These are phyloP conservation scores for Myotis myotis DNA, from an alignment of 2,797 vertebrate genomes.

Conservation along the genomic window DNA sequence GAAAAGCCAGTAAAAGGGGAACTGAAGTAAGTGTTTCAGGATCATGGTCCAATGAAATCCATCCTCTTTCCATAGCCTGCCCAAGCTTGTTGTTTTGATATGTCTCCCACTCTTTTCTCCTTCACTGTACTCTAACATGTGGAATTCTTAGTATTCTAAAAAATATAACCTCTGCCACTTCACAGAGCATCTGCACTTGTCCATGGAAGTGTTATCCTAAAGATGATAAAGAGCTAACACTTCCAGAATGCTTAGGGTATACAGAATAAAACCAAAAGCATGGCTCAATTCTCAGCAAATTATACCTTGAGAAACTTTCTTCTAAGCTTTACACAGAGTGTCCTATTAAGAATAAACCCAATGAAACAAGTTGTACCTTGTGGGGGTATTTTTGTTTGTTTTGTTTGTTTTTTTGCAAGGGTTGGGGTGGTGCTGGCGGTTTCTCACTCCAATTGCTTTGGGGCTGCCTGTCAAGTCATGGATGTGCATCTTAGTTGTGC, in stretches of 20 bases:
- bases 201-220: background rate
- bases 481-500: background rate
- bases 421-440: background rate
- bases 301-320: background rate
- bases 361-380: background rate
- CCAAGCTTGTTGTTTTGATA: background rate
- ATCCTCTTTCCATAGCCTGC: background rate
- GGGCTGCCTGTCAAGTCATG: fast-evolving
- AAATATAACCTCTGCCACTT: background rate
- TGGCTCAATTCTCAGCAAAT: background rate
- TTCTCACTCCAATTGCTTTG: background rate
- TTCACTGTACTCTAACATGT: background rate
- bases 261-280: background rate
- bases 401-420: too few relatives aligned
- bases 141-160: background rate
- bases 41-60: too few relatives aligned
- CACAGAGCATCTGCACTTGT: background rate
- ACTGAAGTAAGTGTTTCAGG: conserved; percentile 89
- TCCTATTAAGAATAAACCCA: background rate
- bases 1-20: conserved; percentile 97
- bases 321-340: background rate
- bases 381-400: too few relatives aligned
- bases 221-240: background rate
- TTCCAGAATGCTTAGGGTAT: background rate
- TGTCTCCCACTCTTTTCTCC: background rate